phyloP scores from a whole-genome alignment of 37 sponge, comb jelly and placozoan species.

The Chondrosia reniformis region DNA sequence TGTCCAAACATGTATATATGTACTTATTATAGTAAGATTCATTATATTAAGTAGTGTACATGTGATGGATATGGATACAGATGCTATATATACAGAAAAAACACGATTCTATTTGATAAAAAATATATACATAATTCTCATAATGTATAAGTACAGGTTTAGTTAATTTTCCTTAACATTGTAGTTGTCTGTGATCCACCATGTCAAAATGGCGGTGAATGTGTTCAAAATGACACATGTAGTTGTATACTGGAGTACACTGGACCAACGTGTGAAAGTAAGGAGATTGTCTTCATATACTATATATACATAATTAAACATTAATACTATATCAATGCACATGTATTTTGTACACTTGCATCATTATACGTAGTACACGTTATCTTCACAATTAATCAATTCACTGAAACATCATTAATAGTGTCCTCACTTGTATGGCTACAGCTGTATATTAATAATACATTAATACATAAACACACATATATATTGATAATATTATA shows the following conservation, averaged over 20 bases:
- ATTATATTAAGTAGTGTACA: too few species aligned
- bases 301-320: too few species aligned
- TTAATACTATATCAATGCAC: neutral
- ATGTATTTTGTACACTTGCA: neutral
- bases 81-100: too few species aligned
- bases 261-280: slow-evolving; percentile 10
- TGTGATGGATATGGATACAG: too few species aligned
- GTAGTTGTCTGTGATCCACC: slow-evolving; percentile 7
- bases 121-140: too few species aligned
- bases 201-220: slow-evolving; percentile 18
- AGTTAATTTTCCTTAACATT: too few species aligned
- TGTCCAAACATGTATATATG: too few species aligned
- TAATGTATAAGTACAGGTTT: too few species aligned
- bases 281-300: neutral
- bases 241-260: slow-evolving; percentile 6
- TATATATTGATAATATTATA: neutral
- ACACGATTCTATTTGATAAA: too few species aligned
- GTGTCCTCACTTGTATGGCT: neutral
- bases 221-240: slow-evolving; percentile 23
- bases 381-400: neutral
- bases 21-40: too few species aligned
- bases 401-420: neutral
- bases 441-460: neutral
- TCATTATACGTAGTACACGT: neutral
- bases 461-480: neutral